phyloP scores from a whole-genome alignment of 2,888 invertebrate genomes.

The Limnephilus marmoratus region DNA sequence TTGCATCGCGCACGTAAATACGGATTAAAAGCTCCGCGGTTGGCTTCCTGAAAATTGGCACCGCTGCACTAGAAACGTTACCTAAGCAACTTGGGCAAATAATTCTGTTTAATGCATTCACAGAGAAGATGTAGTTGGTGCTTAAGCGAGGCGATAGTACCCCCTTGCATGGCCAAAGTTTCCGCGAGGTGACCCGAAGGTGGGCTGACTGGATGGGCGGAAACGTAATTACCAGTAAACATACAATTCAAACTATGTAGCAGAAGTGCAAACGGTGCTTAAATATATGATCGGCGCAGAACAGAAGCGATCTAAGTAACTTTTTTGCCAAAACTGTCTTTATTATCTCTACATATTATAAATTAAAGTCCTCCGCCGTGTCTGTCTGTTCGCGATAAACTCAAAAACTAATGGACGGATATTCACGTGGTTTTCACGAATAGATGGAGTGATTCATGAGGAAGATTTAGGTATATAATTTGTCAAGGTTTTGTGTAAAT shows the following conservation, averaged over 20 bases:
- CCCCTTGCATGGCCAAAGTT: neutral
- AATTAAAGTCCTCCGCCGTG: too few species aligned
- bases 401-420: too few species aligned
- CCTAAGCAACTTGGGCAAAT: neutral
- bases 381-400: too few species aligned
- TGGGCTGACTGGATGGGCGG: neutral
- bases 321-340: neutral
- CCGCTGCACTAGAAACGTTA: neutral
- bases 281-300: neutral
- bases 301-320: neutral
- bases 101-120: neutral
- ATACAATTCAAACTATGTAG: slow-evolving; percentile 35
- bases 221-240: slow-evolving; percentile 39
- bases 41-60: slow-evolving; percentile 10
- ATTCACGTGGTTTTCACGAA: too few species aligned
- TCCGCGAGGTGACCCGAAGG: slow-evolving; percentile 11
- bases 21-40: slow-evolving; percentile 30
- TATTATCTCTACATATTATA: too few species aligned
- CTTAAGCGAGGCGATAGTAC: neutral
- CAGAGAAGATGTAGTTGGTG: neutral
- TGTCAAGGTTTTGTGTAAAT: too few species aligned
- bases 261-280: slow-evolving; percentile 2
- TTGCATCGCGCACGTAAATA: neutral
- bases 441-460: too few species aligned
- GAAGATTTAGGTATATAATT: too few species aligned